phyloP scores from a whole-genome alignment of 2,797 vertebrate species.

The Cossypha caffra region DNA sequence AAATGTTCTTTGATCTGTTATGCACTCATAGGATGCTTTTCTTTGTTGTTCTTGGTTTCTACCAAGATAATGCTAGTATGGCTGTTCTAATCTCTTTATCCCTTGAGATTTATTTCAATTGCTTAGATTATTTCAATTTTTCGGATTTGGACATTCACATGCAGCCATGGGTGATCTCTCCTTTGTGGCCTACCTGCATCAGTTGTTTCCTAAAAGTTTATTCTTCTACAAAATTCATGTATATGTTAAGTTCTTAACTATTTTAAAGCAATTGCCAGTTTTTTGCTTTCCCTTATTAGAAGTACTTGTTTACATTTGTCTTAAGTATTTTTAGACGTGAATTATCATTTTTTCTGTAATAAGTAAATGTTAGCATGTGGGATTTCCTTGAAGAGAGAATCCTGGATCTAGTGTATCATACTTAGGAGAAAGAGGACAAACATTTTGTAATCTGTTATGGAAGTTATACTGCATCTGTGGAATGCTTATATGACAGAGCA shows the following conservation, averaged over 20 bases:
- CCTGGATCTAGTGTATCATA: neutral
- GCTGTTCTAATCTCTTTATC: neutral
- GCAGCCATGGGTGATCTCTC: neutral
- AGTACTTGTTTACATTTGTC: neutral
- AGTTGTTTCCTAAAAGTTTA: neutral
- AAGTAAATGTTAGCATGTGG: neutral
- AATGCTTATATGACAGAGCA: neutral
- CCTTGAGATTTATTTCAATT: neutral
- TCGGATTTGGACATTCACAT: neutral
- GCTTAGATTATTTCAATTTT: neutral
- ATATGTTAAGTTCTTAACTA: neutral
- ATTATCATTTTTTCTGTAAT: neutral
- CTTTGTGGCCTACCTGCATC: neutral
- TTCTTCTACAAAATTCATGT: neutral
- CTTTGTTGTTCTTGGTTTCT: neutral
- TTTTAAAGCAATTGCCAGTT: neutral
- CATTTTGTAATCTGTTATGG: neutral
- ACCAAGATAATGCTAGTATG: neutral
- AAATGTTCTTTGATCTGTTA: neutral
- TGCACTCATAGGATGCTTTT: neutral
- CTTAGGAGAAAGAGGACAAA: neutral
- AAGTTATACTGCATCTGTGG: neutral
- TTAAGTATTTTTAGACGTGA: neutral
- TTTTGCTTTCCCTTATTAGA: neutral
- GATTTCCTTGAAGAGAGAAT: neutral